Conservation (phyloP, 2,888 invertebrate genomes). For the Automeris io region DNA sequence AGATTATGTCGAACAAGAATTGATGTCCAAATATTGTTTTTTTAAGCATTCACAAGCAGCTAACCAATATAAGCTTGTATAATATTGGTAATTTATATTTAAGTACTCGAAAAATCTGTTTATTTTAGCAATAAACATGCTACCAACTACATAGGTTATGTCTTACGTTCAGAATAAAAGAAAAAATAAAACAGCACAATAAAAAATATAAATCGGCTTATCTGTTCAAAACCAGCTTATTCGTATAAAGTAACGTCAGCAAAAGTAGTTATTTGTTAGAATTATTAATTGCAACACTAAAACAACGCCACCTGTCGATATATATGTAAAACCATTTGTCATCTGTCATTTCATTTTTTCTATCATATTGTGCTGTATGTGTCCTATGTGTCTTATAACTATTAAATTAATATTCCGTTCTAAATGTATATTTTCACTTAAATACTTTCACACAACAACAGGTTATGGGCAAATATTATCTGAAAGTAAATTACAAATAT, state of each 20-base stretch:
- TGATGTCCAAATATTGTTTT: constrained; percentile 36
- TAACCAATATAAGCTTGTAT: constrained; percentile 26
- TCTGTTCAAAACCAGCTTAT: constrained; percentile 73
- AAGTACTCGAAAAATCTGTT: constrained; percentile 39
- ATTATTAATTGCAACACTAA: too few species aligned
- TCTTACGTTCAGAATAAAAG: constrained; percentile 57
- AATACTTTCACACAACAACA: too few species aligned
- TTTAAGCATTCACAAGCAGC: constrained; percentile 31
- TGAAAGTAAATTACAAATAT: too few species aligned
- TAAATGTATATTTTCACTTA: too few species aligned
- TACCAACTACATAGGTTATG: constrained; percentile 43
- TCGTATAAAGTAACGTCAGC: constrained; percentile 51
- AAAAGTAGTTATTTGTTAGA: constrained; percentile 14
- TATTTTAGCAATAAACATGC: constrained; percentile 49
- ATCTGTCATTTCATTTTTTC: too few species aligned
- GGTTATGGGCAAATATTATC: too few species aligned
- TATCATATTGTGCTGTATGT: too few species aligned
- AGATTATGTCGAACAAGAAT: constrained; percentile 18
- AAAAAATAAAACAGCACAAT: constrained; percentile 52
- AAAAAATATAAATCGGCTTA: constrained; percentile 75
- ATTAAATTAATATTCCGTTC: too few species aligned
- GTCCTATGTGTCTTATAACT: too few species aligned
- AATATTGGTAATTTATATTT: constrained; percentile 40
- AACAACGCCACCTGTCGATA: too few species aligned
- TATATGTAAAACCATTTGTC: too few species aligned